Percentiles rank a stretch among this genome's conserved stretches.
Conservation (phyloP, 2,797 vertebrate species). For the Synaphobranchus kaupii region DNA sequence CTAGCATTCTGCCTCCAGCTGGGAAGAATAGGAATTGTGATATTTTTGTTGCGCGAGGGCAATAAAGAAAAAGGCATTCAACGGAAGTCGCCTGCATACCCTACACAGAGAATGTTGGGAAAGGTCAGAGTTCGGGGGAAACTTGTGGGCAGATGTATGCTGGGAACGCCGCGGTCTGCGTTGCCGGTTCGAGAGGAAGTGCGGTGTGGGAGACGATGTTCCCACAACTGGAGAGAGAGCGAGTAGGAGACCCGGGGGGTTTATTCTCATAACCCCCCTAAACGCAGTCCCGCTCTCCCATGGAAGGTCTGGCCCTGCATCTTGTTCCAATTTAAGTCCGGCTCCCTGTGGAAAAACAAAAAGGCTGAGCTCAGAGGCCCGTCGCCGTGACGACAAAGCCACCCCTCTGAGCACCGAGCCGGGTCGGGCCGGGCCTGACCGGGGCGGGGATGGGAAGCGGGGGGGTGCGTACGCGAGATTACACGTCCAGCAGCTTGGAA, state of each 20-base stretch:
- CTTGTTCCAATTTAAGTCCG: conserved; percentile 68
- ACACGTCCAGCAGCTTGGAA: not conserved
- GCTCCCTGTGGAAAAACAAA: conserved; percentile 59
- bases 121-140: not conserved
- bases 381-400: conserved; percentile 59
- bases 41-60: not conserved
- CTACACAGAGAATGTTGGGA: not conserved
- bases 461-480: not conserved
- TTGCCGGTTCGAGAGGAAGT: not conserved
- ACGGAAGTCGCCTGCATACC: not conserved
- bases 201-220: not conserved
- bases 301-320: conserved; percentile 72
- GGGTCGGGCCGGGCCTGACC: conserved; percentile 61
- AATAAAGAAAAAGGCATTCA: not conserved
- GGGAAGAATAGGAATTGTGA: not conserved
- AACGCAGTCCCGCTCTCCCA: conserved; percentile 57
- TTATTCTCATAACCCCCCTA: conserved; percentile 26
- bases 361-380: conserved; percentile 54
- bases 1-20: not conserved
- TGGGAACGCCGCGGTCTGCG: not conserved
- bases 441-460: not conserved
- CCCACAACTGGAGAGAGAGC: conserved; percentile 3
- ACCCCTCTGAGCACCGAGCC: conserved; percentile 57
- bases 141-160: not conserved
- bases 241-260: conserved; percentile 48